phyloP scores from a whole-genome alignment of 1,140 invertebrate species.

The Chionoecetes opilio region DNA sequence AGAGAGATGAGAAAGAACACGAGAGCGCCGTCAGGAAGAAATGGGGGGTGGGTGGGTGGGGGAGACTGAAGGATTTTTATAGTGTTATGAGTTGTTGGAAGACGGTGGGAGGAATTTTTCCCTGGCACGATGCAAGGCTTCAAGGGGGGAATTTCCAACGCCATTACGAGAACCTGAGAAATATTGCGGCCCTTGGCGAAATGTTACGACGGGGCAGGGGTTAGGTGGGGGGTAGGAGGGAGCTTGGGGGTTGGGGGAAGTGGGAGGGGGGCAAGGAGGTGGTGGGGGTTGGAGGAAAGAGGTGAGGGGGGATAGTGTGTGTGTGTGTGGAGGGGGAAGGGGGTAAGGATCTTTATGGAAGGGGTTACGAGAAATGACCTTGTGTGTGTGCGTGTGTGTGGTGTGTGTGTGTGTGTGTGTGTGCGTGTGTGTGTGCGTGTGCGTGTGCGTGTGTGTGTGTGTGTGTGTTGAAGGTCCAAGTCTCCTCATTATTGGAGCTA shows the following conservation, averaged over 20 bases:
- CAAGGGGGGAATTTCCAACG: neutral
- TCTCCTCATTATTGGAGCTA: slow-evolving; percentile 17
- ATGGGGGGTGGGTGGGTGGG: neutral
- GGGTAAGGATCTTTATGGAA: neutral
- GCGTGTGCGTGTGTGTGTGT: neutral
- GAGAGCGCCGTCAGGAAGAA: neutral
- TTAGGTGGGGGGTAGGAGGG: neutral
- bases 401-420: neutral
- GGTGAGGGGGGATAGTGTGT: neutral
- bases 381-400: neutral
- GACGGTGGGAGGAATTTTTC: neutral
- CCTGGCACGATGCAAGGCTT: neutral
- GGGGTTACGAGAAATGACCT: too few relatives aligned
- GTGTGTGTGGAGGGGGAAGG: neutral
- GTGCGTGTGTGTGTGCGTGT: neutral
- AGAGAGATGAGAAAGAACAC: neutral
- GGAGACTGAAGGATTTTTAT: neutral
- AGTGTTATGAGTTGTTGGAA: neutral
- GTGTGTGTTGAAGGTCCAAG: neutral
- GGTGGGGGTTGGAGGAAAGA: neutral
- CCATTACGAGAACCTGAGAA: neutral
- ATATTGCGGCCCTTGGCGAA: slow-evolving; percentile 1
- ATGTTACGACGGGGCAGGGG: neutral
- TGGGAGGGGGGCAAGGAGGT: neutral
- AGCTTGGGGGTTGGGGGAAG: neutral